Evolutionary conservation across 2,113 vertebrate genomes (phyloP), one percentile per base, ranked within the genome.

Genomic region (Ammodramus savannarum): DNA sequence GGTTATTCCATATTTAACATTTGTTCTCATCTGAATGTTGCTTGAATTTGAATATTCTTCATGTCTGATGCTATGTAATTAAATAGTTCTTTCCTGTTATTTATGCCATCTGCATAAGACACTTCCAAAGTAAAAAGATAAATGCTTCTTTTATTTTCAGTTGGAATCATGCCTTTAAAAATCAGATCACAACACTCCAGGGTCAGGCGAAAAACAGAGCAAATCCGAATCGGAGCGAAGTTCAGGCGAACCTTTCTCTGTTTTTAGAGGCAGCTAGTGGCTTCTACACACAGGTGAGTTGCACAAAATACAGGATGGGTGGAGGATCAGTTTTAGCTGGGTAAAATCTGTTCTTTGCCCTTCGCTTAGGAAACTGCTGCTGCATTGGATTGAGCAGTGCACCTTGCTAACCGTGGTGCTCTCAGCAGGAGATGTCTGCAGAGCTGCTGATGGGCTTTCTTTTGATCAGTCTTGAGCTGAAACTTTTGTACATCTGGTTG

Each of bases 121-220:
- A 81, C 68, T 97, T 93, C 72, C 93, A 92, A 89, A 97, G 73
- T 95, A 94, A 96, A 96, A 49, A 39, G 6, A 73, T 85, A 95
- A 97, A 96, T 36, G 29, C 72, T 93, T 62, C 34, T 94, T 93
- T 92, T 97, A 78, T 95, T 97, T 96, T 78, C 98, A 99, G 99
- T 95, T 99, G 99, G 99, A 99, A 99, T 97, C 99, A 99, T 96
- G 99, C 99, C 93, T 99, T 99, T 97, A 99, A 99, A 98, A 99
- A 99, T 98, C 99, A 99, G 98, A 99, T 99, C 97, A 99, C 99
- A 38, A 99, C 99, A 43, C 98, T 99, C 87, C 99, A 99, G 98
- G 99, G 99, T 97, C 99, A 99, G 96, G 99, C 99, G 85, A 99
- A 99, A 98, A 99, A 99, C 97, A 98, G 99, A 96, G 98, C 99